Evolutionary conservation across 2,888 invertebrate genomes (phyloP).

Genomic region (Clusia tigrina): DNA sequence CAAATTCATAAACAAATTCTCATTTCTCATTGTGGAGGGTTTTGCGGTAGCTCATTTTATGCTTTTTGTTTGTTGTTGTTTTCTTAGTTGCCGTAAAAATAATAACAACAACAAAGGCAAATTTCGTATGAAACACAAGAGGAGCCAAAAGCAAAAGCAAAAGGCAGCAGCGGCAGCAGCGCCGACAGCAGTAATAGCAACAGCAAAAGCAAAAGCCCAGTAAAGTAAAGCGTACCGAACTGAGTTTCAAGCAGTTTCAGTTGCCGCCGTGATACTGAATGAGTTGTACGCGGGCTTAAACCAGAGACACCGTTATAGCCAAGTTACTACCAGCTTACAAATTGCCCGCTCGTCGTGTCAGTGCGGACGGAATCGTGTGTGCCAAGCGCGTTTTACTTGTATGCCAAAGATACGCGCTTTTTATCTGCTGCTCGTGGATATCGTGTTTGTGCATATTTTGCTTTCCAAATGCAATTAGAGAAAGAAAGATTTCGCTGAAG

Average conservation of each 20-base stretch:
- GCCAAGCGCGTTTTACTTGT: background rate
- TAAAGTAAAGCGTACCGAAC: constrained; percentile 44
- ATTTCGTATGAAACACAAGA: constrained; percentile 14
- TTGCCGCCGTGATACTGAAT: constrained; percentile 64
- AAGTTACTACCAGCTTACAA: background rate
- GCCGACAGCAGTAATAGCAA: background rate
- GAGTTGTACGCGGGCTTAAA: constrained; percentile 51
- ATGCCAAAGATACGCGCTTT: background rate
- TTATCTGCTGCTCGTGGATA: background rate
- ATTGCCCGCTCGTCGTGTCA: background rate
- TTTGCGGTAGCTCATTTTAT: background rate
- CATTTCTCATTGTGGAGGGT: constrained; percentile 16
- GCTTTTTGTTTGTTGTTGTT: constrained; percentile 8
- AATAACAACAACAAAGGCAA: constrained; percentile 17
- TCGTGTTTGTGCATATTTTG: background rate
- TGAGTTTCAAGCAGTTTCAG: constrained; percentile 57
- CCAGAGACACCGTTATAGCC: background rate
- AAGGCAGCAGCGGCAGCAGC: background rate
- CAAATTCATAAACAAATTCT: constrained; percentile 53
- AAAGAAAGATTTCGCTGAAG: background rate
- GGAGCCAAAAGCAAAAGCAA: background rate
- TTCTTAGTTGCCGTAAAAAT: constrained; percentile 1
- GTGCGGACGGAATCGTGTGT: constrained; percentile 1
- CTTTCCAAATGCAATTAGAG: background rate
- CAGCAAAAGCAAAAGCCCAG: background rate